Evolutionary conservation across 1,140 invertebrate species (phyloP).

Genomic region (Drosophila santomea): DNA sequence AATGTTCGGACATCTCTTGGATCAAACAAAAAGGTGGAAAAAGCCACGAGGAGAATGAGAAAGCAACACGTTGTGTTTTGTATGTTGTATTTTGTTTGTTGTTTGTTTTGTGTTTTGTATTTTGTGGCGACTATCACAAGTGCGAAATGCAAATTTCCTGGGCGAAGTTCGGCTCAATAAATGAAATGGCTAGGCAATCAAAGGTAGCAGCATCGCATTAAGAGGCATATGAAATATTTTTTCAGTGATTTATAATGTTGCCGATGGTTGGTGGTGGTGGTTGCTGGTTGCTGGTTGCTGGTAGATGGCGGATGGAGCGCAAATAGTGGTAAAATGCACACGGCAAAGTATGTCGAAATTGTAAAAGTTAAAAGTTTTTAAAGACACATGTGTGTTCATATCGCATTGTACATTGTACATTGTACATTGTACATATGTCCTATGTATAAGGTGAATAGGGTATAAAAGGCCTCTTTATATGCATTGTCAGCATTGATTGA

Average conservation of each 20-base stretch:
- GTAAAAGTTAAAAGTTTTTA: conserved; percentile 2
- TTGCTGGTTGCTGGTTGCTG: no score
- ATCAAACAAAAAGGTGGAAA: conserved; percentile 3
- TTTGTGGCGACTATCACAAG: conserved; percentile 9
- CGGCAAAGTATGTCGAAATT: conserved; percentile 9
- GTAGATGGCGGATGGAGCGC: neutral
- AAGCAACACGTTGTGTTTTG: conserved; percentile 6
- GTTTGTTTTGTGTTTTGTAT: no score
- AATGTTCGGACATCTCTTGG: conserved; percentile 8
- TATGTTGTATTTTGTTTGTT: no score
- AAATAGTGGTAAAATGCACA: conserved; percentile 18
- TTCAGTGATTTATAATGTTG: conserved; percentile 10
- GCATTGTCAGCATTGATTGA: conserved; percentile 21
- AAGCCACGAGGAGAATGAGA: neutral
- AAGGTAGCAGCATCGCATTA: conserved; percentile 3
- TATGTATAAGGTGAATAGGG: neutral
- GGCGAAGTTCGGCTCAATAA: conserved; percentile 17
- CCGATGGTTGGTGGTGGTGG: no score
- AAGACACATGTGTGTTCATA: conserved; percentile 1
- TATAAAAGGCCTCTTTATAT: conserved; percentile 1
- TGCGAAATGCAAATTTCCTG: conserved; percentile 8
- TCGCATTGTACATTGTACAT: no score
- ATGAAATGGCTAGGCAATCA: conserved; percentile 14
- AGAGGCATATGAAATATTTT: neutral
- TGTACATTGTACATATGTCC: neutral